Percentiles rank a stretch among this genome's conserved stretches.
phyloP scores from a whole-genome alignment of 2,888 invertebrate genomes.

The Ochropleura plecta region DNA sequence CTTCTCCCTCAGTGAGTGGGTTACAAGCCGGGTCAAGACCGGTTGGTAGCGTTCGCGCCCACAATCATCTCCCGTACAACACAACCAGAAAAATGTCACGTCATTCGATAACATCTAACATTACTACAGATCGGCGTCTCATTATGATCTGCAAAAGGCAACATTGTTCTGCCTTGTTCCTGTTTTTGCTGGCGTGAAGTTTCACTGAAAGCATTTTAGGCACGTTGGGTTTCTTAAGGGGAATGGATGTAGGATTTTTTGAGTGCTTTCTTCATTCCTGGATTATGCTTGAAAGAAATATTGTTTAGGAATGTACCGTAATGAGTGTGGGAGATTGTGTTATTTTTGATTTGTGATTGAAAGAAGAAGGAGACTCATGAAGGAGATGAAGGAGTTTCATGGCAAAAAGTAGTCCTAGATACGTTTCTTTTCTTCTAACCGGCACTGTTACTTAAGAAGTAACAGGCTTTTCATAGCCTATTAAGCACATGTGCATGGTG shows the following conservation, averaged over 20 bases:
- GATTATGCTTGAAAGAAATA: not conserved
- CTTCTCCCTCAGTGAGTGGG: not conserved
- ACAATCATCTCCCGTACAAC: constrained; percentile 33
- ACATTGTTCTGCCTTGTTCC: constrained; percentile 60
- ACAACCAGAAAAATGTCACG: constrained; percentile 47
- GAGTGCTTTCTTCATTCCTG: not conserved
- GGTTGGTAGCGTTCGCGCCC: not conserved
- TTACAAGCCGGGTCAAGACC: not conserved
- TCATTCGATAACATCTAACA: constrained; percentile 63
- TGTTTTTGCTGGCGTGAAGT: constrained; percentile 56
- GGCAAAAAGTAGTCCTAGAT: no score
- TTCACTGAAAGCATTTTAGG: constrained; percentile 42
- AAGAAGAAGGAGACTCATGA: no score
- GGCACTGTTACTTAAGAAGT: no score
- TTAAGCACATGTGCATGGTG: no score
- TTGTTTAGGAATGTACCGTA: not conserved
- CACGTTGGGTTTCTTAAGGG: constrained; percentile 34
- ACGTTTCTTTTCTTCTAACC: no score
- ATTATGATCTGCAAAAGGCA: constrained; percentile 63
- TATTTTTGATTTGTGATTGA: not conserved
- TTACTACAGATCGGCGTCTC: constrained; percentile 53
- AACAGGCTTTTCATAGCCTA: no score
- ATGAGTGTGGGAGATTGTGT: not conserved
- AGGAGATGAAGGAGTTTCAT: no score
- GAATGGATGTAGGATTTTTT: constrained; percentile 28